A percentile compares a stretch with the other conserved stretches of the same genome.
These are phyloP conservation scores for Drosophila kanapiae DNA, from an alignment of 1,140 invertebrate species.

Conservation along the genomic window DNA sequence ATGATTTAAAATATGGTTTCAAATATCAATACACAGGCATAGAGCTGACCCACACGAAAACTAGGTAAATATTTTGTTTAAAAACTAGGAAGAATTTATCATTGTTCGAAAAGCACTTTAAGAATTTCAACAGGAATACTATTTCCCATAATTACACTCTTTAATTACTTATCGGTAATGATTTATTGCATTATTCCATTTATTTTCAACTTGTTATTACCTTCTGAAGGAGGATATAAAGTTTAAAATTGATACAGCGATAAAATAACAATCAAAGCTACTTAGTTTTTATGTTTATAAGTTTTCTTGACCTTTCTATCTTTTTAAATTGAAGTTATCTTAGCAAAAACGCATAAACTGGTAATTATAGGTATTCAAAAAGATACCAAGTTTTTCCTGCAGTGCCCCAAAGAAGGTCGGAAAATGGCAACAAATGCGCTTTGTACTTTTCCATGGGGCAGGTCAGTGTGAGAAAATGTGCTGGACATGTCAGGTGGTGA, in stretches of 20 bases:
- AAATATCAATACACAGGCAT: not conserved
- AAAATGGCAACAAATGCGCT: constrained; percentile 16
- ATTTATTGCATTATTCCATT: not conserved
- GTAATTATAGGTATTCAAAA: not conserved
- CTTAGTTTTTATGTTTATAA: not conserved
- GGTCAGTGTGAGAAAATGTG: constrained; percentile 66
- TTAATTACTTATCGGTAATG: not conserved
- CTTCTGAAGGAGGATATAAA: not conserved
- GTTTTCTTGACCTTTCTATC: not conserved
- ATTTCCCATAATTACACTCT: not conserved
- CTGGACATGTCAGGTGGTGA: constrained; percentile 38
- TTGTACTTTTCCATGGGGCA: constrained; percentile 55
- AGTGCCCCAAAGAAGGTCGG: constrained; percentile 13
- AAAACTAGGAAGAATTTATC: too few relatives aligned
- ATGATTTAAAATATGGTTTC: constrained; percentile 7
- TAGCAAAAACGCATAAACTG: not conserved
- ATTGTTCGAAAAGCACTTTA: too few relatives aligned
- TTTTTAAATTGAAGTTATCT: not conserved
- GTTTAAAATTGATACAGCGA: rapidly evolving
- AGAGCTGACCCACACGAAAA: not conserved
- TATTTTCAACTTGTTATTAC: not conserved
- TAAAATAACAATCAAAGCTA: not conserved
- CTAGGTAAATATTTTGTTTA: not conserved
- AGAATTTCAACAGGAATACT: not conserved
- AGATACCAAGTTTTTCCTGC: not conserved